Evolutionary conservation across 2,797 vertebrate species (phyloP).

Genomic region (Anas acuta): DNA sequence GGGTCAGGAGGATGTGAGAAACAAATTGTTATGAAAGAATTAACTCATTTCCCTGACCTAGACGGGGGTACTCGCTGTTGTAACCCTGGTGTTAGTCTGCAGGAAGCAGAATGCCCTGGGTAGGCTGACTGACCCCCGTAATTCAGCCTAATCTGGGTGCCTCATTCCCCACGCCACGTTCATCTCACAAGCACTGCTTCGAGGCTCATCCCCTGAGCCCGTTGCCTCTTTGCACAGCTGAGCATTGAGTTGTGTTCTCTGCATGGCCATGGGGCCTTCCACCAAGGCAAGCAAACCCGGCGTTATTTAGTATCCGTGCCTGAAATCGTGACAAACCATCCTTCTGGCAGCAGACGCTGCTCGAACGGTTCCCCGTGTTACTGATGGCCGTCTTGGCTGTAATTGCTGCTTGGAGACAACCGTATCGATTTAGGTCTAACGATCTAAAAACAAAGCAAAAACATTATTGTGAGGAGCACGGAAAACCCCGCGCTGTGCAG

Average conservation of each 20-base stretch:
- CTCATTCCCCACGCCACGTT: rapidly evolving
- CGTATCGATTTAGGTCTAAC: not conserved
- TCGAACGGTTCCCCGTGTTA: not conserved
- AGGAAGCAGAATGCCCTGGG: not conserved
- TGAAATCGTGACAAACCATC: not conserved
- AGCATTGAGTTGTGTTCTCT: not conserved
- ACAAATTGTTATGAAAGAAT: not conserved
- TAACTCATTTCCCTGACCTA: not conserved
- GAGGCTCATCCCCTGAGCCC: not conserved
- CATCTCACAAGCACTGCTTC: not conserved
- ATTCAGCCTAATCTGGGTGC: not conserved
- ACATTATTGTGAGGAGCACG: not conserved
- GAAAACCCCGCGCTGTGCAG: not conserved
- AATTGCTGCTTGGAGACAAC: not conserved
- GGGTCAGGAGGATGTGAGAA: not conserved
- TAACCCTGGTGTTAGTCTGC: not conserved
- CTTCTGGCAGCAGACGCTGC: not conserved
- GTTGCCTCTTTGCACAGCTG: not conserved
- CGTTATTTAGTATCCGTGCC: not conserved
- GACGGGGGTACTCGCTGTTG: not conserved
- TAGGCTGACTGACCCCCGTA: not conserved
- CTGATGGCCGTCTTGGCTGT: not conserved
- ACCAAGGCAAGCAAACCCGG: not conserved
- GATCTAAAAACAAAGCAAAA: not conserved
- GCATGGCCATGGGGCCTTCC: not conserved